Evolutionary conservation across 2,113 vertebrate genomes (phyloP).

Genomic region (Panthera uncia): DNA sequence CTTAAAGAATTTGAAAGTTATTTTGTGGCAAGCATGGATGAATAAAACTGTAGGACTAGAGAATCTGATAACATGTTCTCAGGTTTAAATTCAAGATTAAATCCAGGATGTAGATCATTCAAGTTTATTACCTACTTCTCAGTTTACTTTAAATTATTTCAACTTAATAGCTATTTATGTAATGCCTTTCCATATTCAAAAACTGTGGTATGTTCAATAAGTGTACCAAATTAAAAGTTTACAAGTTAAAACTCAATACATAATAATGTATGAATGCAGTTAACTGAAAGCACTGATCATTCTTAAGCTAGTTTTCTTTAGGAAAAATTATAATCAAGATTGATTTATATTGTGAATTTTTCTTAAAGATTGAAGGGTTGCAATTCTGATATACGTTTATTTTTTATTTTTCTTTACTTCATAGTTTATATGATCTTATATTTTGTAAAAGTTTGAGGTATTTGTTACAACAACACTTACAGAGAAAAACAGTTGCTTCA

Average conservation of each 20-base stretch:
- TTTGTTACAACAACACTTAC: background rate
- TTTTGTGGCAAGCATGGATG: background rate
- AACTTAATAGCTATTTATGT: background rate
- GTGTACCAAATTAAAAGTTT: background rate
- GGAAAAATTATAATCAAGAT: constrained; percentile 28
- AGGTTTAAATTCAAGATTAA: constrained; percentile 58
- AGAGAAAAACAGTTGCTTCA: background rate
- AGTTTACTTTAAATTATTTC: constrained; percentile 36
- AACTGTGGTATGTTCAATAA: constrained; percentile 4
- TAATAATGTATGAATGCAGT: background rate
- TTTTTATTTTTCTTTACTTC: constrained; percentile 18
- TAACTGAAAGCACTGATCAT: constrained; percentile 7
- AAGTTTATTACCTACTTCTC: constrained; percentile 24
- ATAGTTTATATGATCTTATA: background rate
- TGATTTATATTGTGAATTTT: background rate
- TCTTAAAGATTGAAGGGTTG: background rate
- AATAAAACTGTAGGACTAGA: background rate
- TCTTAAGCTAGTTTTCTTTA: constrained; percentile 25
- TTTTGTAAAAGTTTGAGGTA: constrained; percentile 11
- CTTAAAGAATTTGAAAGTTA: constrained; percentile 33
- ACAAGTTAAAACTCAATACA: constrained; percentile 34
- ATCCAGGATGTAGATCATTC: background rate
- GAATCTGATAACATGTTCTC: constrained; percentile 17
- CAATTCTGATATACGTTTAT: constrained; percentile 42
- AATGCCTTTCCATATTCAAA: constrained; percentile 32